Evolutionary conservation across 2,113 vertebrate genomes (phyloP).

Genomic region (Bagarius yarrelli): DNA sequence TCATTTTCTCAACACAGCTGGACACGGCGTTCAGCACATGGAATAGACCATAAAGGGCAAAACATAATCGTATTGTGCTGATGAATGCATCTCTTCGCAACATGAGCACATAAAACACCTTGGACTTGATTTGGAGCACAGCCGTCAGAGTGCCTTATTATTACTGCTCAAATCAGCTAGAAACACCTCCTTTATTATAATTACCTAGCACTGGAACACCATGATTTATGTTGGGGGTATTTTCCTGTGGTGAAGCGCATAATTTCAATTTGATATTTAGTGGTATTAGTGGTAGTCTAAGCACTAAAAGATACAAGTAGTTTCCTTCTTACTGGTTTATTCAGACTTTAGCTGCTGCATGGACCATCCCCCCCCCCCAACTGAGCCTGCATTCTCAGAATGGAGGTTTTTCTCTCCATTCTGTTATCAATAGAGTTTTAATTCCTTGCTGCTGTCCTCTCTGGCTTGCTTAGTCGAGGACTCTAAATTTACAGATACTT

Average conservation of each 20-base stretch:
- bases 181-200: background rate
- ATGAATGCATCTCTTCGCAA: conserved; percentile 32
- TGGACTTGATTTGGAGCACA: conserved; percentile 24
- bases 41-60: conserved; percentile 35
- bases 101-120: conserved; percentile 33
- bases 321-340: no score
- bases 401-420: no score
- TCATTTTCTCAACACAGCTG: conserved; percentile 51
- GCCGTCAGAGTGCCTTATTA: conserved; percentile 5
- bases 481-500: no score
- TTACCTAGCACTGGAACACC: background rate
- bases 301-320: no score
- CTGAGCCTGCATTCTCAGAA: no score
- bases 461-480: no score
- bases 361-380: no score
- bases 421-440: no score
- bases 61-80: conserved; percentile 20
- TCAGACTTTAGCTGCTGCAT: no score
- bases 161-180: conserved; percentile 15
- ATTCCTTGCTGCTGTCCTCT: no score
- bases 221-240: background rate
- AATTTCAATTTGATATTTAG: background rate
- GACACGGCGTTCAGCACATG: conserved; percentile 44
- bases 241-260: background rate
- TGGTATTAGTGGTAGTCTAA: background rate